A percentile compares a stretch with the other conserved stretches of the same genome.
Evolutionary conservation across 2,888 invertebrate species (phyloP).

Genomic region (Sarcophaga rosellei): DNA sequence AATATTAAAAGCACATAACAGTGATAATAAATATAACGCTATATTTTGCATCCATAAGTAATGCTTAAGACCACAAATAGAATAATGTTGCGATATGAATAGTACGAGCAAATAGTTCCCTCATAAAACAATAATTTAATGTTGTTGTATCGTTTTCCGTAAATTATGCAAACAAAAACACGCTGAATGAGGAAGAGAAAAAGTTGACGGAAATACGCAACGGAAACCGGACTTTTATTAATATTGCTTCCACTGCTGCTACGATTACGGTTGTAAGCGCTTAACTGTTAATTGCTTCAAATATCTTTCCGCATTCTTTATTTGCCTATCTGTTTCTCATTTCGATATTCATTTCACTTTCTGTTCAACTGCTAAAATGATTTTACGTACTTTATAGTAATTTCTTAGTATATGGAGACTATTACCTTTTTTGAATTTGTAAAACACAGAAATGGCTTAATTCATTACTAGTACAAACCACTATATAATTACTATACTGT

Average conservation of each 20-base stretch:
- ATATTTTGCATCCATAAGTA: slow-evolving; percentile 33
- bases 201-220: slow-evolving; percentile 13
- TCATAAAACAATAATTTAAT: background rate
- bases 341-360: too few relatives aligned
- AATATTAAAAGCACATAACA: slow-evolving; percentile 17
- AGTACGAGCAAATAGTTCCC: background rate
- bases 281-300: too few relatives aligned
- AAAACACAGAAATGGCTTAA: too few relatives aligned
- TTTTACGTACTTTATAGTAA: too few relatives aligned
- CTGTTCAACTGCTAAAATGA: too few relatives aligned
- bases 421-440: too few relatives aligned
- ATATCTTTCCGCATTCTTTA: too few relatives aligned
- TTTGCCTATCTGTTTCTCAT: too few relatives aligned
- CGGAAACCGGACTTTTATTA: background rate
- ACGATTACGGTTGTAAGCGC: too few relatives aligned
- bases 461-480: too few relatives aligned
- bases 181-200: background rate
- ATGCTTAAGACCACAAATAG: background rate
- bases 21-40: background rate
- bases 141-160: background rate
- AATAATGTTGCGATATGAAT: background rate
- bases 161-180: background rate
- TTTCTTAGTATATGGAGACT: too few relatives aligned
- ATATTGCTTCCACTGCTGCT: background rate
- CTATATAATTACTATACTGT: too few relatives aligned